These are phyloP conservation scores for Asobara japonica DNA, from an alignment of 1,140 invertebrate genomes.

Conservation along the genomic window DNA sequence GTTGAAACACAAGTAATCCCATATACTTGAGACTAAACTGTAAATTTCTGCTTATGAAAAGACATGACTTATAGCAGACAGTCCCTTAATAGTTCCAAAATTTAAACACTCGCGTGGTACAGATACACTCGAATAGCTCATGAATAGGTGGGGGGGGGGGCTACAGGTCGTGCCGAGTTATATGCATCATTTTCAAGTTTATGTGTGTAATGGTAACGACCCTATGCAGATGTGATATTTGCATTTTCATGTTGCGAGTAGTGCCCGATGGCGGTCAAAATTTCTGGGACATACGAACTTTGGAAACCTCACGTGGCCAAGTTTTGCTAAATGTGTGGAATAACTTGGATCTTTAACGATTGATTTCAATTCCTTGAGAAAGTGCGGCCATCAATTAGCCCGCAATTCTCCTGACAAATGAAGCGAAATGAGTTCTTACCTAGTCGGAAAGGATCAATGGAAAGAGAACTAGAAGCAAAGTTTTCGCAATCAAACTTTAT, in stretches of 20 bases:
- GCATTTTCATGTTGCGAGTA: conserved; percentile 29
- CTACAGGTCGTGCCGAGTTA: background rate
- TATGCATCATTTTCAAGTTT: conserved; percentile 5
- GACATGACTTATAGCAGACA: background rate
- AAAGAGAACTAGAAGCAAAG: no score
- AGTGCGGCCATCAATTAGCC: no score
- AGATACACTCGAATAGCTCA: background rate
- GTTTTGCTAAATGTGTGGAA: no score
- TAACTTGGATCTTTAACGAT: no score
- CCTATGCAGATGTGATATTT: conserved; percentile 29
- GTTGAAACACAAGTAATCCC: background rate
- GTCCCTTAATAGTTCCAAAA: background rate
- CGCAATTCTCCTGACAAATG: no score
- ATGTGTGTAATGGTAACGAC: conserved; percentile 18
- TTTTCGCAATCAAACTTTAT: no score
- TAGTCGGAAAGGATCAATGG: no score
- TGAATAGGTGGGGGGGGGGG: background rate
- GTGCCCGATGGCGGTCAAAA: conserved; percentile 5
- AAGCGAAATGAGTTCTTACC: no score
- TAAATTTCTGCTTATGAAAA: conserved; percentile 4
- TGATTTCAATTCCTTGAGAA: no score
- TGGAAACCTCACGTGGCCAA: background rate
- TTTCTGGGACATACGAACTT: background rate
- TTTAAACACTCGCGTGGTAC: background rate
- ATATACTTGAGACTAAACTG: background rate